A percentile compares a stretch with the other conserved stretches of the same genome.
phyloP scores from a whole-genome alignment of 2,797 vertebrate genomes.

The Uromys caudimaculatus region DNA sequence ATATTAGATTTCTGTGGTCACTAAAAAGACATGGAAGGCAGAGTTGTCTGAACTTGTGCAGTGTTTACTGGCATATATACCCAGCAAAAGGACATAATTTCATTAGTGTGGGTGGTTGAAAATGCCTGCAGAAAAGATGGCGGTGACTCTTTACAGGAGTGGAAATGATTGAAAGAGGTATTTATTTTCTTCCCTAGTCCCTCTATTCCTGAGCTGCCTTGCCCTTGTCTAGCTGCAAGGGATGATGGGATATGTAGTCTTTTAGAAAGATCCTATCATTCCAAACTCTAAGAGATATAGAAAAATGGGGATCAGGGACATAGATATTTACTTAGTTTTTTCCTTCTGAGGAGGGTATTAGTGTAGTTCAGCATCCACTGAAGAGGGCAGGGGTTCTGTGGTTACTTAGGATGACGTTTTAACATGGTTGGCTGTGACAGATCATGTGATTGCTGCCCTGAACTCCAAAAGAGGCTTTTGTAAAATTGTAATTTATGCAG shows the following conservation, averaged over 20 bases:
- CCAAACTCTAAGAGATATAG: neutral
- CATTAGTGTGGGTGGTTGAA: neutral
- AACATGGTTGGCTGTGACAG: neutral
- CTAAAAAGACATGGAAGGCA: neutral
- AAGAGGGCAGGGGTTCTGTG: neutral
- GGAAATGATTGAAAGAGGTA: neutral
- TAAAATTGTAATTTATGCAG: neutral
- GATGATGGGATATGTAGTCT: neutral
- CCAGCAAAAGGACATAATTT: neutral
- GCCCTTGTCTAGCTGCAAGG: neutral
- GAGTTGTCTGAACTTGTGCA: neutral
- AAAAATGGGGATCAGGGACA: neutral
- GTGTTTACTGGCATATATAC: neutral
- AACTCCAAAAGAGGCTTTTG: neutral
- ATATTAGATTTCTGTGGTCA: neutral
- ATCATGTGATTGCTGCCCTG: neutral
- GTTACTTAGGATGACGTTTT: neutral
- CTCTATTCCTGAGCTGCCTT: neutral
- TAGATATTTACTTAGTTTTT: neutral
- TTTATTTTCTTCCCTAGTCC: neutral
- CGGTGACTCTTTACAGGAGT: neutral
- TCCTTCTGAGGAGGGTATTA: neutral
- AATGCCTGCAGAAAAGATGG: neutral
- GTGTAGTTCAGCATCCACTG: neutral
- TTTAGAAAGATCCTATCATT: neutral